Evolutionary conservation across 2,888 invertebrate species (phyloP), one percentile per base, ranked within the genome.

Genomic region (Ennomos fuscantarius): DNA sequence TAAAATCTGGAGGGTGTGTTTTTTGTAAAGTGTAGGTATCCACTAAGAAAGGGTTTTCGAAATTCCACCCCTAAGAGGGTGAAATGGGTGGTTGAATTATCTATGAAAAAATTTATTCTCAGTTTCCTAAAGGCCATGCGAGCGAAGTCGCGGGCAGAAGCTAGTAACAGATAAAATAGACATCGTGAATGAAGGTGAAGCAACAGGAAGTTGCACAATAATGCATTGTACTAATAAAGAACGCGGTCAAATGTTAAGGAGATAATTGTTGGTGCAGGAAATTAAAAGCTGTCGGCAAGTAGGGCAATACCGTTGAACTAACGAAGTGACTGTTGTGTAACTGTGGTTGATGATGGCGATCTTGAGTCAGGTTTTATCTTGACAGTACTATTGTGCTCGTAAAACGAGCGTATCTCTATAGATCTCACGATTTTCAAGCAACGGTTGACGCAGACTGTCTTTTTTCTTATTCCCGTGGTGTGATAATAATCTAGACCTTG

Each of bases 171-270:
- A 56, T 43, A 15, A 57, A 56, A 15, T 53, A 55, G 51, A 60
- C 52, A 53, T 47, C 53, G 49, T 55, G 59, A 60, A 62, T 53
- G 56, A 63, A 65, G 67, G 65, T 63, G 65, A 66, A 64, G 65
- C 60, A 66, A 70, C 75, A 75, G 84, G 84, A 85, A 78, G 82
- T 87, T 87, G 75, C 79, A 76, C 75, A 86, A 89, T 74, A 66
- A 70, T 65, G 73, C 73, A 76, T 79, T 79, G 81, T 80, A 77
- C 74, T 75, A 78, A 82, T 81, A 78, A 85, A 88, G 89, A 91
- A 88, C 89, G 88, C 88, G 91, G 91, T 91, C 90, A 91, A 86
- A 89, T 83, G 90, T 91, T 89, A 90, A 90, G 80, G 77, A 89
- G 88, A 89, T 92, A 92, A 92, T 91, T 92, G 90, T 82, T 86